Evolutionary conservation across 2,797 vertebrate species (phyloP).

Genomic region (Tachyglossus aculeatus): DNA sequence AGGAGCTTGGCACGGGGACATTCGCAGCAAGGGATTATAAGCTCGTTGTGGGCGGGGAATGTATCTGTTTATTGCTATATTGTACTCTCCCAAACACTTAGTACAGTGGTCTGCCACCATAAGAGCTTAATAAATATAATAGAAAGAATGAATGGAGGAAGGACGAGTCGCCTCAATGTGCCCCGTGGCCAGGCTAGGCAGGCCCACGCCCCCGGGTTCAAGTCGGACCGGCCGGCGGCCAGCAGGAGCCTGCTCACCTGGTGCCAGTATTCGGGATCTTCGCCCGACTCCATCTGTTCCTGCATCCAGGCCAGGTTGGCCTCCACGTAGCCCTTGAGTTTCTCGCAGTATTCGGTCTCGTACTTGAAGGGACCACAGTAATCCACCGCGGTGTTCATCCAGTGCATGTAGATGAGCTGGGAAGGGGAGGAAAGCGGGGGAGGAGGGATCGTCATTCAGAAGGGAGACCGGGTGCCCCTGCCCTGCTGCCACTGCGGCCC

Average conservation of each 20-base stretch:
- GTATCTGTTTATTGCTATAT: no score
- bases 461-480: accelerated
- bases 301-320: slow-evolving; percentile 89
- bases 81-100: no score
- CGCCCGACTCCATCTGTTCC: slow-evolving; percentile 73
- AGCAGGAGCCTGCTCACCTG: slow-evolving; percentile 78
- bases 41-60: no score
- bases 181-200: no score
- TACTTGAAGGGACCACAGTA: slow-evolving; percentile 89
- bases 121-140: no score
- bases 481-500: neutral
- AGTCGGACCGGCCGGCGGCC: neutral
- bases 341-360: slow-evolving; percentile 82
- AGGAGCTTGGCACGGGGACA: no score
- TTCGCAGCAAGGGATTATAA: no score
- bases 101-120: no score
- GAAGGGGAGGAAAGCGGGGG: neutral
- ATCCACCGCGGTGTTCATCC: slow-evolving; percentile 92
- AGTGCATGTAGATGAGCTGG: slow-evolving; percentile 94
- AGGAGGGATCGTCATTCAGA: neutral
- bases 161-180: no score
- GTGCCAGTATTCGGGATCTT: slow-evolving; percentile 84
- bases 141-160: no score
- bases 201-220: no score
- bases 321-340: slow-evolving; percentile 82